These are phyloP conservation scores for Gallirallus australis DNA, from an alignment of 2,797 vertebrate genomes.

Conservation along the genomic window DNA sequence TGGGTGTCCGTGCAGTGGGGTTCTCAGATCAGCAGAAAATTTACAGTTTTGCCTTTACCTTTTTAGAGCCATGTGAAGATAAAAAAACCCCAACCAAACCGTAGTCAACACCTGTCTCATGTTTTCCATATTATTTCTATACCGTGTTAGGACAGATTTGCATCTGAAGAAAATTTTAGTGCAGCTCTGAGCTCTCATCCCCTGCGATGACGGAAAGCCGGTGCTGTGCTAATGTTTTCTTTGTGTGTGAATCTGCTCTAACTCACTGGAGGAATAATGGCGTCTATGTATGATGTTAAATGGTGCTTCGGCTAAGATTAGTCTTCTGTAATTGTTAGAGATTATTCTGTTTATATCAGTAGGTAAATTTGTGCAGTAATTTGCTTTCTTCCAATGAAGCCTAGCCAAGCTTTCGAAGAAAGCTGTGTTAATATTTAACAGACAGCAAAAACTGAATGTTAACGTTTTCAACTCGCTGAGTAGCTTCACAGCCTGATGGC, in stretches of 20 bases:
- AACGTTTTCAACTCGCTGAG: slow-evolving; percentile 31
- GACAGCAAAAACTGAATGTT: slow-evolving; percentile 25
- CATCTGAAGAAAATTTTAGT: slow-evolving; percentile 13
- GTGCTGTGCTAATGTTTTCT: slow-evolving; percentile 13
- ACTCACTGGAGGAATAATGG: slow-evolving; percentile 24
- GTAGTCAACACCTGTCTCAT: slow-evolving; percentile 9
- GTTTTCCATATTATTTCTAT: slow-evolving; percentile 50
- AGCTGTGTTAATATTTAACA: slow-evolving; percentile 43
- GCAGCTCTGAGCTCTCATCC: not conserved
- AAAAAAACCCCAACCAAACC: not conserved
- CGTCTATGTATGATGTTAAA: slow-evolving; percentile 14
- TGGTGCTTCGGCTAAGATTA: slow-evolving; percentile 47
- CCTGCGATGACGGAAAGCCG: not conserved
- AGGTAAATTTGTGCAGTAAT: slow-evolving; percentile 52
- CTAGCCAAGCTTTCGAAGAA: slow-evolving; percentile 58
- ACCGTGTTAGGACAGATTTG: slow-evolving; percentile 30
- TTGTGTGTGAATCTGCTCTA: slow-evolving; percentile 11
- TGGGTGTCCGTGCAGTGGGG: not conserved
- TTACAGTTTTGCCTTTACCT: not conserved
- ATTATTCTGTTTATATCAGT: slow-evolving; percentile 54
- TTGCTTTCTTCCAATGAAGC: slow-evolving; percentile 59
- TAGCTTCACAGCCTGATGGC: not conserved
- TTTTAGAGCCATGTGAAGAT: not conserved
- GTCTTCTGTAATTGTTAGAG: slow-evolving; percentile 55
- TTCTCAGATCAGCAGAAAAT: not conserved